These are phyloP conservation scores for Palaemon carinicauda DNA, from an alignment of 1,140 invertebrate genomes.

Conservation along the genomic window DNA sequence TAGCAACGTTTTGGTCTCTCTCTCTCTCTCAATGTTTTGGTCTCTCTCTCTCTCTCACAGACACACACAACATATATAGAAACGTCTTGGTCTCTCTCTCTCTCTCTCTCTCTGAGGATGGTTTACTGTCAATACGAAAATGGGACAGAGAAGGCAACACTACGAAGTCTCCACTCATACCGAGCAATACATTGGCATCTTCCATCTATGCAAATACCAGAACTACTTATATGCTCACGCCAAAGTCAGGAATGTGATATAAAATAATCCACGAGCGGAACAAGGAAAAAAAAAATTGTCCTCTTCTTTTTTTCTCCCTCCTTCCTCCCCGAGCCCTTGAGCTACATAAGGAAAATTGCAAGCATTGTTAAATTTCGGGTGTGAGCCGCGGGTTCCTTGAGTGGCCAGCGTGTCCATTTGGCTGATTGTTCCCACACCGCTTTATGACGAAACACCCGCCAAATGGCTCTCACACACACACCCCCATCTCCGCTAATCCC, in stretches of 20 bases:
- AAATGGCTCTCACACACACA: constrained; percentile 30
- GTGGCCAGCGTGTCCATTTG: constrained; percentile 56
- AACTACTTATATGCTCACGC: background rate
- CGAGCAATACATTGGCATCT: too few species aligned
- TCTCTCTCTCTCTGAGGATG: too few species aligned
- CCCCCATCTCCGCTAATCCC: constrained; percentile 41
- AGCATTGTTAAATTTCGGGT: constrained; percentile 54
- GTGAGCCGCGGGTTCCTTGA: constrained; percentile 54
- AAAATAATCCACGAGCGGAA: background rate
- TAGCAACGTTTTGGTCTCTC: too few species aligned
- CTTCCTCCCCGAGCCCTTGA: constrained; percentile 3
- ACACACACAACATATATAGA: too few species aligned
- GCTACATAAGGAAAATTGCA: constrained; percentile 57
- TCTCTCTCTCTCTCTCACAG: too few species aligned
- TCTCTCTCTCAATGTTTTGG: too few species aligned
- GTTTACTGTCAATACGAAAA: too few species aligned
- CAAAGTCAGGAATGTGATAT: background rate
- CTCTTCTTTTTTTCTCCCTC: background rate
- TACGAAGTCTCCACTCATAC: too few species aligned
- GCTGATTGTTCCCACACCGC: constrained; percentile 53
- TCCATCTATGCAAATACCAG: too few species aligned
- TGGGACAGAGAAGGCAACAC: too few species aligned
- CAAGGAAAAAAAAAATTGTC: too few species aligned
- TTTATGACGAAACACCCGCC: constrained; percentile 54
- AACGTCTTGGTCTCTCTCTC: too few species aligned